Evolutionary conservation across 37 sponge, comb jelly and placozoan genomes (phyloP).

Genomic region (Beroe forskalii): DNA sequence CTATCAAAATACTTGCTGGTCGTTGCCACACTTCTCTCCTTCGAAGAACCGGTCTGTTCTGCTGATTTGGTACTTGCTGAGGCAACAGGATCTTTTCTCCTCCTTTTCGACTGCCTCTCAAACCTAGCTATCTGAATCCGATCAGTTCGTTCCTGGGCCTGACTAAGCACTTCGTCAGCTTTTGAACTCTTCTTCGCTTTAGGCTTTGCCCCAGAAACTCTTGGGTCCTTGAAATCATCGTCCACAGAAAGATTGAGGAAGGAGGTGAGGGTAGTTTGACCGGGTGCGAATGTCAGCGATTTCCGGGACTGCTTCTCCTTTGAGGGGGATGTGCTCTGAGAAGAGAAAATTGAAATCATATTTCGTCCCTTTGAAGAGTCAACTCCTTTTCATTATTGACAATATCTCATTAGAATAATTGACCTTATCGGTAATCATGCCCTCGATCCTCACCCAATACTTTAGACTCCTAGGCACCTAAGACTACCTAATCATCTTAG

Average conservation of each 20-base stretch:
- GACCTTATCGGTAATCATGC: not conserved
- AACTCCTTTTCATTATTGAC: not conserved
- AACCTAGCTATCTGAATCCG: not conserved
- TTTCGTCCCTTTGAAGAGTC: no score
- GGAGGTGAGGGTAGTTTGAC: conserved; percentile 33
- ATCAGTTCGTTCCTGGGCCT: conserved; percentile 5
- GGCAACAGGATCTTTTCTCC: not conserved
- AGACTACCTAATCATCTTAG: no score
- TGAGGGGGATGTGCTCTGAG: not conserved
- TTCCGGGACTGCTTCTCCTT: not conserved
- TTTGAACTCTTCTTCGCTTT: not conserved
- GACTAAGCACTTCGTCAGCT: conserved; percentile 8
- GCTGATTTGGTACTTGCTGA: not conserved
- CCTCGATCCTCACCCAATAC: no score
- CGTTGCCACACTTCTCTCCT: no score
- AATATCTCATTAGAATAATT: not conserved
- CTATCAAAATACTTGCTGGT: conserved; percentile 26
- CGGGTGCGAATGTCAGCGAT: not conserved
- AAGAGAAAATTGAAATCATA: not conserved
- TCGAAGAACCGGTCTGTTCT: not conserved
- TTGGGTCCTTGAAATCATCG: conserved; percentile 4
- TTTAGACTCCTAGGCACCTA: no score
- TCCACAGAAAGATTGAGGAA: conserved; percentile 14
- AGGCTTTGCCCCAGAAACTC: not conserved
- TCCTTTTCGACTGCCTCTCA: not conserved